These are phyloP conservation scores for Chrysina gloriosa DNA, from an alignment of 2,888 invertebrate species.

Conservation along the genomic window DNA sequence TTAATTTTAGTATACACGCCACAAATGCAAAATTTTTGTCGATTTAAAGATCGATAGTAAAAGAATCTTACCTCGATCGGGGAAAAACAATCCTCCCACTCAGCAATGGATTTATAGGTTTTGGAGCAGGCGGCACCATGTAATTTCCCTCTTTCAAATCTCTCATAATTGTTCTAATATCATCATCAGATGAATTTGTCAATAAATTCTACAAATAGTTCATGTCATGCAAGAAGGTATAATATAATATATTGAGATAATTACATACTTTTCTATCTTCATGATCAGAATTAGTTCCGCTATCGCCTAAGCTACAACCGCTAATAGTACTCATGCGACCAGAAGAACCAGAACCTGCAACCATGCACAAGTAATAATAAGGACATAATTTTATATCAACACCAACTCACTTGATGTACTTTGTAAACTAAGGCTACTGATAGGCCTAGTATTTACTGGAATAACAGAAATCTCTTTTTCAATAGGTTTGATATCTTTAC, in stretches of 20 bases:
- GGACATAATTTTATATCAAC: neutral
- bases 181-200: slow-evolving; percentile 57
- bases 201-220: slow-evolving; percentile 54
- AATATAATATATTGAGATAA: neutral
- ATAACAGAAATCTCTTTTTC: slow-evolving; percentile 37
- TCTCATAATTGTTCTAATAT: slow-evolving; percentile 58
- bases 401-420: slow-evolving; percentile 72
- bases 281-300: slow-evolving; percentile 86
- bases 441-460: slow-evolving; percentile 65
- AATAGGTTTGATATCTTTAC: slow-evolving; percentile 34
- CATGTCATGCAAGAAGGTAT: neutral
- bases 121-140: slow-evolving; percentile 68
- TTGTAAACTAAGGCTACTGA: slow-evolving; percentile 76
- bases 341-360: slow-evolving; percentile 77
- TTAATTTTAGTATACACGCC: neutral
- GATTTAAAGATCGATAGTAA: neutral
- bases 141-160: slow-evolving; percentile 64
- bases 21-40: neutral
- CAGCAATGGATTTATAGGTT: slow-evolving; percentile 62
- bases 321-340: slow-evolving; percentile 86
- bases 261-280: slow-evolving; percentile 74
- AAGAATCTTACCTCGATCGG: slow-evolving; percentile 59
- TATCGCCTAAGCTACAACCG: slow-evolving; percentile 84
- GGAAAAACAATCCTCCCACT: slow-evolving; percentile 57
- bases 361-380: neutral